Base-by-base conservation (phyloP, 2,113 vertebrate genomes). In the Pluvialis apricaria region DNA sequence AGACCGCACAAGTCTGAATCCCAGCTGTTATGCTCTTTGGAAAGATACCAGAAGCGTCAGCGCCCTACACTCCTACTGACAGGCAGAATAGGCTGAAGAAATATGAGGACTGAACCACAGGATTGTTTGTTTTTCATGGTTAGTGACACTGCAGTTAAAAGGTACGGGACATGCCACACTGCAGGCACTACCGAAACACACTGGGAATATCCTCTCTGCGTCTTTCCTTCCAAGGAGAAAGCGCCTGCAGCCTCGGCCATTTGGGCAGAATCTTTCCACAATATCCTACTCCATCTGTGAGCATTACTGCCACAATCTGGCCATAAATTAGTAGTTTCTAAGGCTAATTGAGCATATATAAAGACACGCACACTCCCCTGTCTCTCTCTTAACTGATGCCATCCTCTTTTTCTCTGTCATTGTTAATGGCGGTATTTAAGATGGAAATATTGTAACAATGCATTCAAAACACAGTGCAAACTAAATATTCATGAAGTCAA, bases 401-500 rank as follows among this genome's bases (percentile, higher is more conserved):
- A 89, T 57, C 20, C 57, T 82, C 61, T 60, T 75, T 45, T 57
- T 61, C 65, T 52, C 34, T 31, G 15, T 68, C 64, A 71, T 72
- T 86, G 32, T n/a, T 82, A 66, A 77, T 36, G 42, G 40, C 0
- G 2, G 16, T 65, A 85, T 84, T 92, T 71, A 82, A 82, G 93
- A 94, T 42, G 17, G 52, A 91, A 89, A 61, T 69, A 91, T 9
- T 82, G n/a, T 49, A 87, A 79, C 24, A 55, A 68, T 6, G 24
- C 42, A 85, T 89, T 84, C 77, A 92, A 96, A 94, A 85, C 57
- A 82, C 49, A 80, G 2, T 65, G 61, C n/a, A 76, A 87, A 82
- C 47, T 89, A 87, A 94, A 81, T 79, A 87, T 89, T 91, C 61
- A 92, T 91, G 47, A 95, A 87, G 38, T 29, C 61, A 94, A 57